Conservation (phyloP, 2,797 vertebrate genomes). For the Coilia nasus region DNA sequence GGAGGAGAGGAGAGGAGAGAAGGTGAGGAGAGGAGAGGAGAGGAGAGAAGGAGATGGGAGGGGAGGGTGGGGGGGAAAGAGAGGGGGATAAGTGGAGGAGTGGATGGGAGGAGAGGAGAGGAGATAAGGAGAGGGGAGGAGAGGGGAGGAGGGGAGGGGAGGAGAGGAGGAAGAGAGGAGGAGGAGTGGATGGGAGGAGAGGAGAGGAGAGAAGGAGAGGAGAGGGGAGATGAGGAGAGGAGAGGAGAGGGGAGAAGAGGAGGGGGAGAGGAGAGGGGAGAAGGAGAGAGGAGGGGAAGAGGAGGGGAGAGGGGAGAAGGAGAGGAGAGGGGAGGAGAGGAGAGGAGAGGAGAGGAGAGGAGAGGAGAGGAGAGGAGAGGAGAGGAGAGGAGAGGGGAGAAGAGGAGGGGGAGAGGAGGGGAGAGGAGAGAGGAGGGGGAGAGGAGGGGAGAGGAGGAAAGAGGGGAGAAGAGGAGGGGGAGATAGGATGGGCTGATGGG, state of each 20-base stretch:
- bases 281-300: conserved; percentile 32
- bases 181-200: background rate
- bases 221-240: too few species aligned
- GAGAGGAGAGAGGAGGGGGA: conserved; percentile 31
- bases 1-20: conserved; percentile 8
- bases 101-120: conserved; percentile 17
- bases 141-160: background rate
- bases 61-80: conserved; percentile 20
- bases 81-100: conserved; percentile 33
- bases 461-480: conserved; percentile 15
- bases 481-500: conserved; percentile 28
- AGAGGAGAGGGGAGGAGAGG: background rate
- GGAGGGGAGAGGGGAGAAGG: background rate
- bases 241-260: conserved; percentile 38
- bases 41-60: conserved; percentile 31
- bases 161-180: conserved; percentile 31
- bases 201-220: too few species aligned
- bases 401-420: conserved; percentile 15
- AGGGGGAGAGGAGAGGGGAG: background rate
- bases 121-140: too few species aligned
- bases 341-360: conserved; percentile 34
- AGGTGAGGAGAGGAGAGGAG: background rate
- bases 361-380: background rate
- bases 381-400: conserved; percentile 31
- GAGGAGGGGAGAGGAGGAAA: background rate